These are phyloP conservation scores for Corythaeola cristata DNA, from an alignment of 2,113 vertebrate genomes.

Conservation along the genomic window DNA sequence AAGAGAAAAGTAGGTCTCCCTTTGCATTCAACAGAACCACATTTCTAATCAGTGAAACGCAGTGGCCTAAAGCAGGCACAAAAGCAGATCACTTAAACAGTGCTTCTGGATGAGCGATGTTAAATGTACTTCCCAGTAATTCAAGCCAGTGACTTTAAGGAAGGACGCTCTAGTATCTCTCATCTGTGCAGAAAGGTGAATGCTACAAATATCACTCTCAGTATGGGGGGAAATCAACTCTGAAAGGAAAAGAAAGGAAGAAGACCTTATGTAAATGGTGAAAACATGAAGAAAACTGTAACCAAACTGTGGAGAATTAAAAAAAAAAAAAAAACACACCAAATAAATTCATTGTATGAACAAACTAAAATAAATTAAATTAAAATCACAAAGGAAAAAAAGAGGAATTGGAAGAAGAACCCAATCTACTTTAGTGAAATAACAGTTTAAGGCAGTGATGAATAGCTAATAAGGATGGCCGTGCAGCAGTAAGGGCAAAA, in stretches of 20 bases:
- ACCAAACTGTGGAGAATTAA: background rate
- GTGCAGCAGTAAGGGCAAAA: background rate
- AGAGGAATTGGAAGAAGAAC: background rate
- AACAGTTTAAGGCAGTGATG: background rate
- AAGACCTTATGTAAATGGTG: background rate
- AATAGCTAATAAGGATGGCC: background rate
- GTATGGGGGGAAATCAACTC: background rate
- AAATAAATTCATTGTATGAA: background rate
- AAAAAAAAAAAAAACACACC: background rate
- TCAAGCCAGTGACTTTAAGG: background rate
- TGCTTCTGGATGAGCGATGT: background rate
- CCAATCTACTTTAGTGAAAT: background rate
- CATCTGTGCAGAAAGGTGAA: background rate
- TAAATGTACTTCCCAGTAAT: background rate
- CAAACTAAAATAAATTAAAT: background rate
- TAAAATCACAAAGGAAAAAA: background rate
- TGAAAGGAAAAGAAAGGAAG: background rate
- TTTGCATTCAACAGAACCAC: background rate
- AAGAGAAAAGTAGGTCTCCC: background rate
- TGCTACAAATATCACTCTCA: background rate
- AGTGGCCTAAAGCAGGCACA: background rate
- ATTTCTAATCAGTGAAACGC: background rate
- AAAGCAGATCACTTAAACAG: background rate
- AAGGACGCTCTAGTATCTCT: background rate
- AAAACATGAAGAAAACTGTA: background rate